These are phyloP conservation scores for Cremastinae sp. DNA, from an alignment of 2,888 invertebrate species.

Conservation along the genomic window DNA sequence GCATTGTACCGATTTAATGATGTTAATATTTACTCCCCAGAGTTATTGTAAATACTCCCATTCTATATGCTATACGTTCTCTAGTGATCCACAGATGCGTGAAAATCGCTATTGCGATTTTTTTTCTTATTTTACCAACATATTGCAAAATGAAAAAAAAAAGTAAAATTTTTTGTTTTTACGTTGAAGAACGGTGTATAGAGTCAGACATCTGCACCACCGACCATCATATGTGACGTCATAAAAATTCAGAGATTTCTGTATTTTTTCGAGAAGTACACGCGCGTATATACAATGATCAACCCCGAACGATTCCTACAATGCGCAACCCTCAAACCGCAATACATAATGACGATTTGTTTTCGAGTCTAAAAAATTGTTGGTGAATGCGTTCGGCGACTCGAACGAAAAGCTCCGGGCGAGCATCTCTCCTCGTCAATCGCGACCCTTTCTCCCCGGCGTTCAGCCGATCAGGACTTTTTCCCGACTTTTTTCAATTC, in stretches of 20 bases:
- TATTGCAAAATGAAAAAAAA: no score
- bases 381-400: no score
- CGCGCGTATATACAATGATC: no score
- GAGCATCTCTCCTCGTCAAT: constrained; percentile 63
- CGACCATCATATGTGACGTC: no score
- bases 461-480: constrained; percentile 30
- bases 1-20: constrained; percentile 26
- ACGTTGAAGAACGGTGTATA: no score
- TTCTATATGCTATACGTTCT: neutral
- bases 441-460: constrained; percentile 31
- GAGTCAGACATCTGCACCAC: no score
- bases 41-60: constrained; percentile 11
- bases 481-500: constrained; percentile 66
- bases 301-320: constrained; percentile 66
- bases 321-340: constrained; percentile 80
- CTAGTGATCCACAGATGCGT: no score
- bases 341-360: constrained; percentile 85
- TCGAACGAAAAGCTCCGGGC: constrained; percentile 66
- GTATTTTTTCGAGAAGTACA: no score
- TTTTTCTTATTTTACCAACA: no score
- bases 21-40: constrained; percentile 16
- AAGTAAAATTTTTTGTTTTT: no score
- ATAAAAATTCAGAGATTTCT: no score
- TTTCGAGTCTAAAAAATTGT: constrained; percentile 82
- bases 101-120: no score